Base-by-base conservation (phyloP, 1,140 invertebrate genomes). In the Apocrypta bakeri region DNA sequence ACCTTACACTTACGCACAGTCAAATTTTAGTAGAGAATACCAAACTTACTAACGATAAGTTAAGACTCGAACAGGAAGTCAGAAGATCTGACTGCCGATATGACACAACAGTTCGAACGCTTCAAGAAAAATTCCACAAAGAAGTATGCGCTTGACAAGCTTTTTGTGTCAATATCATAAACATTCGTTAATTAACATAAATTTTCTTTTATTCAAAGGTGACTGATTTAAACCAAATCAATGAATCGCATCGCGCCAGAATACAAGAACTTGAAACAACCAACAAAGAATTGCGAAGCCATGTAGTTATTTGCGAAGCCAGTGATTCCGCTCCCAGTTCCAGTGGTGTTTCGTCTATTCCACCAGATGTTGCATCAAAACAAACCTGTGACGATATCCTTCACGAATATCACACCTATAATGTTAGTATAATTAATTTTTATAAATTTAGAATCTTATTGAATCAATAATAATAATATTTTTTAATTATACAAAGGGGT, bases 21-120 rank as follows among this genome's bases (percentile, higher is more conserved):
- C 93, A 95, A 86, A 92, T 93, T 2, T 91, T 94, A 1, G 90
- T 95, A 31, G 94, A 95, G 74, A 94, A 94, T 85, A 94, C 94
- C 0, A 94, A 94, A 86, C 86, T 95, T 7, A 92, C 92, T n/a
- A 94, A 94, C 81, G 94, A 95, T 7, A 94, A 94, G 84, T 82
- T 93, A 1, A 90, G 89, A 63, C 86, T 93, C 4, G 93, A 93
- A 74, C 92, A 92, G 77, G 91, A 93, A 81, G 78, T 92, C 6
- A 88, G 90, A 75, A 92, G 90, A 77, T 87, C 80, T 12, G 92
- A 90, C 56, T 89, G 74, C 69, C 83, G 84, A 82, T 90, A 89
- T n/a, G 90, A 91, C 11, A 12, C 82, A 7, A 84, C 84, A 37
- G 85, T 91, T n/a, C 86, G 87, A 77, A 85, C 78, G 1, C 82